These are phyloP conservation scores for Hafferia zeledoni DNA, from an alignment of 2,797 vertebrate genomes.

Conservation along the genomic window DNA sequence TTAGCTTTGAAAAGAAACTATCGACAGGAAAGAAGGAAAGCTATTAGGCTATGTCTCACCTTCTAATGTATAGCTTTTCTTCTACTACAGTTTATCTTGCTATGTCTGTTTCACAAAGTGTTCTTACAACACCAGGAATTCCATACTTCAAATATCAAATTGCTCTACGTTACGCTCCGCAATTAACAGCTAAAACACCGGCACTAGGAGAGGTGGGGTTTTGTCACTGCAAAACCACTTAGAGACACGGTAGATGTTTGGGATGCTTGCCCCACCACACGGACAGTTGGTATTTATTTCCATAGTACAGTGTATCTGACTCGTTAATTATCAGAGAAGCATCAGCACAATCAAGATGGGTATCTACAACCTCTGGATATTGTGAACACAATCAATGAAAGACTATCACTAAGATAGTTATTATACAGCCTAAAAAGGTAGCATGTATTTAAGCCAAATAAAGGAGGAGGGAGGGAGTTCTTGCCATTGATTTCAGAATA, in stretches of 20 bases:
- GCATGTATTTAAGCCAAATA: neutral
- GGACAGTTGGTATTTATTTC: conserved; percentile 35
- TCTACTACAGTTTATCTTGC: neutral
- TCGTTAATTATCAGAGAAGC: conserved; percentile 50
- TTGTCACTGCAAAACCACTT: neutral
- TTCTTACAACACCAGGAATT: neutral
- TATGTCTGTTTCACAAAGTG: neutral
- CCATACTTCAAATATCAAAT: neutral
- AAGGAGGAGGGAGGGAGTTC: neutral
- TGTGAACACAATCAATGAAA: conserved; percentile 32
- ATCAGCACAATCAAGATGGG: conserved; percentile 49
- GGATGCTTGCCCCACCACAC: conserved; percentile 56
- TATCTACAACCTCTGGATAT: conserved; percentile 26
- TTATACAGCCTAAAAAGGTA: neutral
- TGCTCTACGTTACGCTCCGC: neutral
- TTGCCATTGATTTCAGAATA: neutral
- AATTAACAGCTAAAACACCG: neutral
- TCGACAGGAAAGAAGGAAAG: neutral
- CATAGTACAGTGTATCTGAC: neutral
- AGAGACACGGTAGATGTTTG: conserved; percentile 25
- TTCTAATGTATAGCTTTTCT: neutral
- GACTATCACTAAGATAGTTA: neutral
- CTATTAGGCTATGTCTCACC: neutral
- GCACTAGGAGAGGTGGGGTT: neutral
- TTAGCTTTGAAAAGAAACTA: neutral